Evolutionary conservation across 2,888 invertebrate genomes (phyloP).

Genomic region (Platerodrilus igneus): DNA sequence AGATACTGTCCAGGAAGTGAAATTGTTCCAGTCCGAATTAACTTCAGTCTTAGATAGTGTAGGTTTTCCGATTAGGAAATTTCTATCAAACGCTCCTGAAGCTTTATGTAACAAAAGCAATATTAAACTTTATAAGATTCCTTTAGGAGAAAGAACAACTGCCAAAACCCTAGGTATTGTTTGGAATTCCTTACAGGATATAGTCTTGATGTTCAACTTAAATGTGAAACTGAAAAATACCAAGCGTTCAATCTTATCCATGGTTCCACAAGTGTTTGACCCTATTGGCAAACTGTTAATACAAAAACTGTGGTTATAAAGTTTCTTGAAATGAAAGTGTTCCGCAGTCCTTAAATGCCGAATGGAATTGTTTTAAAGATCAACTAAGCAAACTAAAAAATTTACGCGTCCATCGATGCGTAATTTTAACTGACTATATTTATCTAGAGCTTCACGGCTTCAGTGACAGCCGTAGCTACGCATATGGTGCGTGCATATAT

Average conservation of each 20-base stretch:
- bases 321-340: slow-evolving; percentile 7
- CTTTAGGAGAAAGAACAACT: slow-evolving; percentile 7
- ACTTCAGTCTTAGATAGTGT: slow-evolving; percentile 1
- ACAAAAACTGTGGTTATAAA: slow-evolving; percentile 6
- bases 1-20: slow-evolving; percentile 1
- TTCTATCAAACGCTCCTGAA: slow-evolving; percentile 7
- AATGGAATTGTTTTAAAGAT: slow-evolving; percentile 3
- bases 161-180: slow-evolving; percentile 9
- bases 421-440: neutral
- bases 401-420: slow-evolving; percentile 4
- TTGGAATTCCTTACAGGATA: slow-evolving; percentile 18
- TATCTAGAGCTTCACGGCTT: slow-evolving; percentile 26
- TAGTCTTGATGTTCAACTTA: slow-evolving; percentile 4
- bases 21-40: slow-evolving; percentile 3
- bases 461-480: slow-evolving; percentile 27
- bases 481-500: slow-evolving; percentile 30
- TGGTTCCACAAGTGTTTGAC: slow-evolving; percentile 8
- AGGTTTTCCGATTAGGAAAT: slow-evolving; percentile 9
- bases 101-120: neutral
- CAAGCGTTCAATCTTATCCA: slow-evolving; percentile 9
- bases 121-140: slow-evolving; percentile 1
- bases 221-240: slow-evolving; percentile 3
- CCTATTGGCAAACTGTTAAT: slow-evolving; percentile 11
- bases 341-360: neutral
- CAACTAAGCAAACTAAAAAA: neutral